phyloP scores from a whole-genome alignment of 2,888 invertebrate genomes.

The Malthinus seriepunctatus region DNA sequence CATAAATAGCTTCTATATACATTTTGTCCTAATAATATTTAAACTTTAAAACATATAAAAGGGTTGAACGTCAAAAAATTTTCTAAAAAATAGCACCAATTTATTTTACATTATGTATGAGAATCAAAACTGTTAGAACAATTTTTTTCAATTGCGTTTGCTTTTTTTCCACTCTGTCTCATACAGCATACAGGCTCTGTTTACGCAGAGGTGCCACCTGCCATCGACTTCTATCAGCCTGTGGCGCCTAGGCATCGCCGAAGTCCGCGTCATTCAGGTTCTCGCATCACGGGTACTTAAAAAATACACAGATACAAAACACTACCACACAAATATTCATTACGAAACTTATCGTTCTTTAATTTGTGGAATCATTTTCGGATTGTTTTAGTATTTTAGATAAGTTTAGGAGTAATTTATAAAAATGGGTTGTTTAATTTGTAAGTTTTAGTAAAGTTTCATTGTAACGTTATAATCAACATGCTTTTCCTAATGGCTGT shows the following conservation, averaged over 20 bases:
- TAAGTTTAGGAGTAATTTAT: too few species aligned
- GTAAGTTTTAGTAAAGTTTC: too few species aligned
- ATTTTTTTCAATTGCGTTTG: constrained; percentile 46
- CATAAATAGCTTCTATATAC: too few species aligned
- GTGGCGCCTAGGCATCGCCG: constrained; percentile 58
- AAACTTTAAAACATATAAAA: not conserved
- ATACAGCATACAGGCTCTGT: constrained; percentile 58
- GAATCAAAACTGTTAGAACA: constrained; percentile 43
- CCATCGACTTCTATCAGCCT: constrained; percentile 56
- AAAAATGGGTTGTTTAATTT: too few species aligned
- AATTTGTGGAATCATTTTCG: not conserved
- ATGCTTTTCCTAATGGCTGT: too few species aligned
- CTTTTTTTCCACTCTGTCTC: constrained; percentile 55
- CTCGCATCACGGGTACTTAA: constrained; percentile 57
- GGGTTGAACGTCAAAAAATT: constrained; percentile 45
- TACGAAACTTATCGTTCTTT: constrained; percentile 2
- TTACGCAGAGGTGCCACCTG: constrained; percentile 58
- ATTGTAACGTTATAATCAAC: too few species aligned
- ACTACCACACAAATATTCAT: constrained; percentile 36
- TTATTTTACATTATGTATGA: constrained; percentile 39
- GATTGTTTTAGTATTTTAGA: not conserved
- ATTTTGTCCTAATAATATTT: too few species aligned
- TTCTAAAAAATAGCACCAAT: constrained; percentile 40
- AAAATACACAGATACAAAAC: constrained; percentile 45
- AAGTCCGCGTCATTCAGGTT: constrained; percentile 56